A percentile compares a stretch with the other conserved stretches of the same genome.
Conservation (phyloP, 64 coral and sea anemone species). For the Pocillopora damicornis region DNA sequence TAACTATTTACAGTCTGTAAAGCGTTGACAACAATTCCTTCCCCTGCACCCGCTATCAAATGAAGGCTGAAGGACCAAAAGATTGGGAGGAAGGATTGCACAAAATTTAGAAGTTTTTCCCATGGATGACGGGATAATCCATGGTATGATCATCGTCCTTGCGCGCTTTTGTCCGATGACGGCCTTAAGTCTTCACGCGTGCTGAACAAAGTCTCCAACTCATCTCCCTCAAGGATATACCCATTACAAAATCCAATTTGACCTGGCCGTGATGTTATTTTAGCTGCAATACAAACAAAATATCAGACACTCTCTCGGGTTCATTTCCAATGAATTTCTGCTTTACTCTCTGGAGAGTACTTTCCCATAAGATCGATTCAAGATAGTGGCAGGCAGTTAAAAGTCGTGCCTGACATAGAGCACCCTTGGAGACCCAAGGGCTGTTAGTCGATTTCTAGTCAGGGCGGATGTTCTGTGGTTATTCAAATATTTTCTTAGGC, state of each 20-base stretch:
- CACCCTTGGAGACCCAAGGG: too few relatives aligned
- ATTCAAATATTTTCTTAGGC: too few relatives aligned
- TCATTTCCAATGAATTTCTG: too few relatives aligned
- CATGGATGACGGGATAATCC: neutral
- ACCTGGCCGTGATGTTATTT: constrained; percentile 53
- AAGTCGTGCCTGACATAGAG: neutral
- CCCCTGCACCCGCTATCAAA: too few relatives aligned
- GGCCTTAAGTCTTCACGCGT: constrained; percentile 18
- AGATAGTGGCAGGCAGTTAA: neutral
- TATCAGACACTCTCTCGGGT: neutral
- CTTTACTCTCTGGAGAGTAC: too few relatives aligned
- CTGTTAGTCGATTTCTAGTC: too few relatives aligned
- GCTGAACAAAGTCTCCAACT: constrained; percentile 34
- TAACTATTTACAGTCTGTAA: too few relatives aligned
- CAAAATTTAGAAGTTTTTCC: neutral
- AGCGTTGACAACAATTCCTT: too few relatives aligned
- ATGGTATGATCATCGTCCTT: neutral
- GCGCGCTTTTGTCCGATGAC: neutral
- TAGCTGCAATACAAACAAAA: constrained; percentile 36
- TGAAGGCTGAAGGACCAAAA: too few relatives aligned
- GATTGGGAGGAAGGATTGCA: too few relatives aligned
- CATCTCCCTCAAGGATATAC: constrained; percentile 58
- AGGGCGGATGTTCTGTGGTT: too few relatives aligned
- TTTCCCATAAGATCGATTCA: too few relatives aligned
- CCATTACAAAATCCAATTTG: constrained; percentile 65